Base-by-base conservation (phyloP, 2,797 vertebrate genomes). In the Alca torda region DNA sequence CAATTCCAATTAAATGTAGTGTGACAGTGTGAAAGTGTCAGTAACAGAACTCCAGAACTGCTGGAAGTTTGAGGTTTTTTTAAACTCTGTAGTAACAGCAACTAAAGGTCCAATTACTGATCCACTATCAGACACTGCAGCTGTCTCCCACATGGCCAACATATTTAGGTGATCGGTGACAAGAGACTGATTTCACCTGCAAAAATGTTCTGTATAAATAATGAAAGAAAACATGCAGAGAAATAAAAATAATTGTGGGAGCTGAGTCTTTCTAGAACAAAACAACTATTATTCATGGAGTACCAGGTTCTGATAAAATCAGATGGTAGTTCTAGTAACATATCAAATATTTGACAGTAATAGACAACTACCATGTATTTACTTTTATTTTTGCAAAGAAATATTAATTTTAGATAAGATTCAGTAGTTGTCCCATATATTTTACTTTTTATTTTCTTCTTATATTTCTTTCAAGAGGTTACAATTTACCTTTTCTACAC, bases 1-100 rank as follows among this genome's bases (percentile, higher is more conserved):
- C 64, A 63, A 19, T 83, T 93, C 43, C 28, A 91, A 89, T 91
- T 89, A 95, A 82, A 73, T 76, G 65, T 77, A 83, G 11, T 45
- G n/a, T 89, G 50, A 57, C 45, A 59, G 7, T 56, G 54, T 74
- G 39, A 70, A 79, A 92, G 20, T 81, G 41, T 57, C 83, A 81
- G 72, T 31, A 89, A 46, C 28, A 85, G 56, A 74, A 14, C 30
- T 83, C 25, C 54, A 69, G 73, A 94, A 78, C 15, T 67, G 33
- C 14, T 51, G 10, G 25, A 77, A 19, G 14, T 77, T 67, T 60
- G 19, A 2, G 0, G 11, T 86, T 41, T 92, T 96, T 93, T 68
- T 19, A 64, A 48, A 35, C 8, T 93, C 45, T 53, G 20, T 57
- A 81, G 46, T 31, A 74, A 56, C 31, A 69, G 39, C 21, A 84